Base-by-base conservation (phyloP, 2,888 invertebrate species). In the Matsumyia berberina region DNA sequence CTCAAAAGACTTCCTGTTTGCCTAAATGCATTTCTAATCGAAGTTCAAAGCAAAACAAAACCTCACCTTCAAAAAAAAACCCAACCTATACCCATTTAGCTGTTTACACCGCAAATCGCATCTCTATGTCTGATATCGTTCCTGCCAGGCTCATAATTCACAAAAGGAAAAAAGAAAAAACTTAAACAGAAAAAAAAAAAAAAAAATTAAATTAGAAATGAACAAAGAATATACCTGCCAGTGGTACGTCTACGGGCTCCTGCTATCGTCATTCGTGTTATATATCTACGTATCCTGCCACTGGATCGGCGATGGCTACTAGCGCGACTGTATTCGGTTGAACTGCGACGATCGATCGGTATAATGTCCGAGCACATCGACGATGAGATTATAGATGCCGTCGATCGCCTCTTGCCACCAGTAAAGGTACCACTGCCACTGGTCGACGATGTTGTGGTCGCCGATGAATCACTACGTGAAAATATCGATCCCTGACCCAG, bases 391-490 rank as follows among this genome's bases (percentile, higher is more conserved):
- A 92, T 91, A 4, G 92, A 92, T 39, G 92, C 90, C 0, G 90
- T 90, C 1, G 92, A 92, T n/a, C 92, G 88, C 0, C 91, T 88
- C 35, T 92, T 91, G 35, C 88, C 90, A 29, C 89, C 90, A n/a
- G 91, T 91, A 53, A 90, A 91, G 6, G 92, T 90, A 60, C 90
- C 89, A 19, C 89, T 89, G 19, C 90, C 91, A 72, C 90, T 90
- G n/a, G 85, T 80, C 1, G 91, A 91, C 1, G 91, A 92, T 0
- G 91, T 90, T 1, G 91, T 92, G 0, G 92, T 91, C 9, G 91
- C 91, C 39, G 92, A 92, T 64, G 92, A 92, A 79, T 92, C 92
- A 64, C 92, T 92, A 35, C 92, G 91, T 2, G 92, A 91, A 87
- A 92, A 91, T 31, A 86, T 44, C 17, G 87, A 86, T 49, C 69